Evolutionary conservation across 2,113 vertebrate species (phyloP).

Genomic region (Vombatus ursinus): DNA sequence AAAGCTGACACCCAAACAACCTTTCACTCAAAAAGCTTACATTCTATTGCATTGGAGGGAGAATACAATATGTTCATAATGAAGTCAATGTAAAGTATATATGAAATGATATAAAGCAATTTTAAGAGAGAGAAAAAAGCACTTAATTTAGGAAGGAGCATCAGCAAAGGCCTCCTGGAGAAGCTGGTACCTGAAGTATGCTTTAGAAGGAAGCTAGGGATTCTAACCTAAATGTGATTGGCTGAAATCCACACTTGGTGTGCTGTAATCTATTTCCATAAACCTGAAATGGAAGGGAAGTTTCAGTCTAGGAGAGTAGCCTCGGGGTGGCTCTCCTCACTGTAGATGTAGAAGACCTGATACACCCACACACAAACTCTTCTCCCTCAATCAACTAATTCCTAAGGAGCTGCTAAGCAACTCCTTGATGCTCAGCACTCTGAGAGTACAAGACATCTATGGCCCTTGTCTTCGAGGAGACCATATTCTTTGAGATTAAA

Average conservation of each 20-base stretch:
- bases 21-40: background rate
- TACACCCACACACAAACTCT: background rate
- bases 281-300: background rate
- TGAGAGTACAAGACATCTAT: background rate
- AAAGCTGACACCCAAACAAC: background rate
- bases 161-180: background rate
- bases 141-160: background rate
- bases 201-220: background rate
- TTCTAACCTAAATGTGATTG: background rate
- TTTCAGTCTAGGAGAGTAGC: background rate
- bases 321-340: background rate
- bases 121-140: background rate
- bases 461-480: background rate
- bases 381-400: background rate
- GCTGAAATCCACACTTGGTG: background rate
- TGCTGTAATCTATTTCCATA: background rate
- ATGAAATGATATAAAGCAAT: background rate
- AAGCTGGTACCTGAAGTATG: background rate
- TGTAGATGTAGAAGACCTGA: background rate
- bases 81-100: background rate
- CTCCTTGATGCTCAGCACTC: background rate
- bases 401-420: background rate
- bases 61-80: background rate
- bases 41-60: no score
- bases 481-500: background rate